Conservation (phyloP, 2,797 vertebrate genomes). For the Alca torda region DNA sequence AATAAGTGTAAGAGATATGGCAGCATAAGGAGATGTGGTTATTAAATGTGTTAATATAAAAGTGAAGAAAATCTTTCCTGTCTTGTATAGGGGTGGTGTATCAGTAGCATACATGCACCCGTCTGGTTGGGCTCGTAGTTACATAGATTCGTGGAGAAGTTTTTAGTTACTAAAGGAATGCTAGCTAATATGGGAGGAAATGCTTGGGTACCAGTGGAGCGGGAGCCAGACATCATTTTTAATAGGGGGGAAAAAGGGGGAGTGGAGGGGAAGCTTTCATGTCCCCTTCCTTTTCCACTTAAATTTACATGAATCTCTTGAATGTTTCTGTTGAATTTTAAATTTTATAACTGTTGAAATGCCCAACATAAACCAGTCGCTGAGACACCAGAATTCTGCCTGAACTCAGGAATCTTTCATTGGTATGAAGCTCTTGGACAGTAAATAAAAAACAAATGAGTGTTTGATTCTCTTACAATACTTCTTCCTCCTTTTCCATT, state of each 20-base stretch:
- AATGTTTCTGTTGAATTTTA: not conserved
- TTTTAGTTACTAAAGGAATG: not conserved
- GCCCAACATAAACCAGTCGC: not conserved
- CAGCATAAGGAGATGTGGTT: not conserved
- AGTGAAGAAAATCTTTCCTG: not conserved
- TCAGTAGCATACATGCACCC: accelerated
- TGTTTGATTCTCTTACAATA: not conserved
- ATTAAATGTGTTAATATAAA: not conserved
- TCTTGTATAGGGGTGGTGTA: not conserved
- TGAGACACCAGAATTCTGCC: not conserved
- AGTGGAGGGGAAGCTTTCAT: not conserved
- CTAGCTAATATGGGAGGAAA: not conserved
- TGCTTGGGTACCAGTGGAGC: not conserved
- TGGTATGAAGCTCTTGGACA: not conserved
- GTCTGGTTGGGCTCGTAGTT: not conserved
- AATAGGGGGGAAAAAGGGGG: not conserved
- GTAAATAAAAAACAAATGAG: slow-evolving; percentile 23
- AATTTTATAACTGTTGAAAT: not conserved
- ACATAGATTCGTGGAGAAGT: not conserved
- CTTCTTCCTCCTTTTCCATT: slow-evolving; percentile 8
- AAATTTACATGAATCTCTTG: not conserved
- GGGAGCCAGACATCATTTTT: not conserved
- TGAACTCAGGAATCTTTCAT: not conserved
- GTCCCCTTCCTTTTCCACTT: not conserved
- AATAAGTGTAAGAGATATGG: not conserved